These are phyloP conservation scores for Ectemnius lituratus DNA, from an alignment of 2,888 invertebrate species.

Conservation along the genomic window DNA sequence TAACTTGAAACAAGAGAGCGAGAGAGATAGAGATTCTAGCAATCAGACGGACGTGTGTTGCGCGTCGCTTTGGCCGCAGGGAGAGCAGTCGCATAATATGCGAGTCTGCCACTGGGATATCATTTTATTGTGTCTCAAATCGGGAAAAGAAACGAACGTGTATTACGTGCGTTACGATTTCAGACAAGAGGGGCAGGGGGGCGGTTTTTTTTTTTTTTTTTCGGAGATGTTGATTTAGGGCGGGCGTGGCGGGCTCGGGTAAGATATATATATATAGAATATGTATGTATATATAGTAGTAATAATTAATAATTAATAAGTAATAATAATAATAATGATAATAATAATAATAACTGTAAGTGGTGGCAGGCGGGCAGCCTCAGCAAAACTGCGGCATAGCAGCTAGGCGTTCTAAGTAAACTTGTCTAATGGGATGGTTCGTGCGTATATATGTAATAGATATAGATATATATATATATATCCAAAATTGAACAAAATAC, in stretches of 20 bases:
- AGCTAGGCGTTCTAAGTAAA: conserved; percentile 67
- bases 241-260: conserved; percentile 9
- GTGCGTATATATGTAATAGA: conserved; percentile 52
- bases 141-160: conserved; percentile 49
- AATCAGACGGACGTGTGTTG: conserved; percentile 30
- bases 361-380: conserved; percentile 75
- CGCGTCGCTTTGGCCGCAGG: conserved; percentile 24
- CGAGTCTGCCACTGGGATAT: conserved; percentile 11
- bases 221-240: conserved; percentile 25
- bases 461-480: conserved; percentile 17
- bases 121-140: conserved; percentile 36
- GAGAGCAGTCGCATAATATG: not conserved
- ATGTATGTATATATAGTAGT: conserved; percentile 25
- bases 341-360: conserved; percentile 70
- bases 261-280: too few species aligned
- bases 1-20: not conserved
- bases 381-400: conserved; percentile 74
- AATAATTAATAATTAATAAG: not conserved
- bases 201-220: too few species aligned
- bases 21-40: conserved; percentile 22
- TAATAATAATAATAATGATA: not conserved
- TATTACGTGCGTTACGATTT: conserved; percentile 55
- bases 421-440: conserved; percentile 68
- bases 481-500: conserved; percentile 61
- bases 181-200: conserved; percentile 41